These are phyloP conservation scores for Drosophila guanche DNA, from an alignment of 1,140 invertebrate species.

Conservation along the genomic window DNA sequence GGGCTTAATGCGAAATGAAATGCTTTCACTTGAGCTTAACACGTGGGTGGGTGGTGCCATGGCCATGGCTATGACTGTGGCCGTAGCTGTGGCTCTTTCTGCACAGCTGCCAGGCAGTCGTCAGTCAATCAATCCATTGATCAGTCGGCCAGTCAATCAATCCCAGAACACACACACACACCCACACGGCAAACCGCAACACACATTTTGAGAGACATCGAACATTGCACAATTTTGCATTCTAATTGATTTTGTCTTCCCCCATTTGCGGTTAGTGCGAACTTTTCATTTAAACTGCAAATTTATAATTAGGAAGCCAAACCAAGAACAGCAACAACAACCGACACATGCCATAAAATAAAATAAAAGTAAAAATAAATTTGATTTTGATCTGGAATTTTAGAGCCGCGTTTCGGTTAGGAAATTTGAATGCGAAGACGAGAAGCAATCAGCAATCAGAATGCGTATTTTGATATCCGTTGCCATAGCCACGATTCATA, in stretches of 20 bases:
- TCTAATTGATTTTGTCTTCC: slow-evolving; percentile 20
- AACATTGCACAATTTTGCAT: neutral
- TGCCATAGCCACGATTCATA: slow-evolving; percentile 27
- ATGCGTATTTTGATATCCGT: slow-evolving; percentile 14
- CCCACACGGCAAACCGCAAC: slow-evolving; percentile 31
- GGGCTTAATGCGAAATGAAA: slow-evolving; percentile 71
- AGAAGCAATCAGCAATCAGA: slow-evolving; percentile 33
- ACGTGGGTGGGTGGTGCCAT: slow-evolving; percentile 25
- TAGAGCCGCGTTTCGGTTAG: slow-evolving; percentile 11
- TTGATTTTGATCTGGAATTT: neutral
- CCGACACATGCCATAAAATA: neutral
- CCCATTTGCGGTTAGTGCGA: slow-evolving; percentile 16
- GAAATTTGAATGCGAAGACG: slow-evolving; percentile 37
- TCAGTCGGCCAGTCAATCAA: slow-evolving; percentile 36
- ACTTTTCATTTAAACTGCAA: slow-evolving; percentile 32
- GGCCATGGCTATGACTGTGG: neutral
- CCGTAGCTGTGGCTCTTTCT: slow-evolving; percentile 21
- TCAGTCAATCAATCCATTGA: slow-evolving; percentile 13
- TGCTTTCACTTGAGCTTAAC: slow-evolving; percentile 59
- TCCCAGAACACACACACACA: slow-evolving; percentile 26
- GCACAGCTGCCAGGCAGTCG: slow-evolving; percentile 11
- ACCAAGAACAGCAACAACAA: neutral
- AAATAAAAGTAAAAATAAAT: no score
- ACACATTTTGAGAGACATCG: slow-evolving; percentile 3
- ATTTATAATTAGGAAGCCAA: slow-evolving; percentile 33